A percentile compares a stretch with the other conserved stretches of the same genome.
Evolutionary conservation across 2,888 invertebrate species (phyloP).

Genomic region (Altica lythri): DNA sequence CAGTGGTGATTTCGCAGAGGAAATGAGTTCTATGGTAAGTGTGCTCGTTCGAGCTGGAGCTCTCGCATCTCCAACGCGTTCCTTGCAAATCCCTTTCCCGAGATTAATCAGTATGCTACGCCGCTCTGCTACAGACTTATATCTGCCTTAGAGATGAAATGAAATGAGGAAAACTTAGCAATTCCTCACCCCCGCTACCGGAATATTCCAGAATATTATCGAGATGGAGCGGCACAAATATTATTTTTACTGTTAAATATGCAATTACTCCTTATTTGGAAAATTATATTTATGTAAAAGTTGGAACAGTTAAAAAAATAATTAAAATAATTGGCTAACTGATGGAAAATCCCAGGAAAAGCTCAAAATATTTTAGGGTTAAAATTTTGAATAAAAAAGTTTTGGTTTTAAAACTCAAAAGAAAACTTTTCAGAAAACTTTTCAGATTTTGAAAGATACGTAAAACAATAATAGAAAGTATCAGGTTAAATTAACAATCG

Average conservation of each 20-base stretch:
- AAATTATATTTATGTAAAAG: too few species aligned
- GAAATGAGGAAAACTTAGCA: slow-evolving; percentile 59
- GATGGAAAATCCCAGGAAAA: too few species aligned
- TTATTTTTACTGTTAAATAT: not conserved
- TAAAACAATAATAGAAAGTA: too few species aligned
- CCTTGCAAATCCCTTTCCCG: slow-evolving; percentile 50
- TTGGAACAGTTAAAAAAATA: too few species aligned
- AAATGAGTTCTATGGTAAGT: slow-evolving; percentile 46
- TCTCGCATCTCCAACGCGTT: slow-evolving; percentile 27
- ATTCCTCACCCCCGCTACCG: slow-evolving; percentile 52
- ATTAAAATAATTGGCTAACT: too few species aligned
- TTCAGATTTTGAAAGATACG: too few species aligned
- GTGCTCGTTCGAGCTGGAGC: slow-evolving; percentile 22
- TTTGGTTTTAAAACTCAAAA: too few species aligned
- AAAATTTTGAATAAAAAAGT: too few species aligned
- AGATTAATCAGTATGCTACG: slow-evolving; percentile 57
- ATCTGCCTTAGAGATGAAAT: slow-evolving; percentile 57
- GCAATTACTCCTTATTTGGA: too few species aligned
- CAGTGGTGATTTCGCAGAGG: slow-evolving; percentile 40
- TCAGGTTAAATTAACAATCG: too few species aligned
- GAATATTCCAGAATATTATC: slow-evolving; percentile 7
- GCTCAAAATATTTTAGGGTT: too few species aligned
- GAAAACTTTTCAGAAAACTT: too few species aligned
- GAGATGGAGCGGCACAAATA: slow-evolving; percentile 22
- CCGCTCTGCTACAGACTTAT: slow-evolving; percentile 54